phyloP scores from a whole-genome alignment of 2,797 vertebrate species.

The Falco biarmicus region DNA sequence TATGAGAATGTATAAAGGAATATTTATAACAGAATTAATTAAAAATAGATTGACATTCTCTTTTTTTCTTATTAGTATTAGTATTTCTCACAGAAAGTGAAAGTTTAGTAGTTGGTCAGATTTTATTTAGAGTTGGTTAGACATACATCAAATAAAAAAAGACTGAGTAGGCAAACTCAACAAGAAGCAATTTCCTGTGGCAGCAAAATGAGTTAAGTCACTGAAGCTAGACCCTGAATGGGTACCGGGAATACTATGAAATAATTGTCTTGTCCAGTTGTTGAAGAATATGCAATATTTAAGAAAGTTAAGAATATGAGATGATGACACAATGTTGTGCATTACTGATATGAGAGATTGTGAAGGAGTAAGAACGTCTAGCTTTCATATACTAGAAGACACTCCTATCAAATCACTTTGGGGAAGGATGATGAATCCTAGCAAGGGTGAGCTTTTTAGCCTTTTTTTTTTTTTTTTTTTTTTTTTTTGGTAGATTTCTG shows the following conservation, averaged over 20 bases:
- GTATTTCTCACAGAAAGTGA: not conserved
- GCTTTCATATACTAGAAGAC: accelerated
- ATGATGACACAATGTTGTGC: not conserved
- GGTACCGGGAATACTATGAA: not conserved
- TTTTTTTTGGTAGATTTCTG: not conserved
- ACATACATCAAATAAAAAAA: not conserved
- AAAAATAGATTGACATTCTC: not conserved
- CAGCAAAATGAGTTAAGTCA: not conserved
- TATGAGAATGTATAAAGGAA: not conserved
- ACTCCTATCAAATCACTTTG: not conserved
- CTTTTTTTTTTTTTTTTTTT: too few relatives aligned
- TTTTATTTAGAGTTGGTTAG: not conserved
- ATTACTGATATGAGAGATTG: not conserved
- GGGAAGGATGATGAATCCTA: not conserved
- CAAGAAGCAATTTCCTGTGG: not conserved
- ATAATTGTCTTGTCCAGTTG: not conserved
- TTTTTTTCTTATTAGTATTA: not conserved
- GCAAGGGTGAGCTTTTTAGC: not conserved
- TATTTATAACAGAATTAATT: not conserved
- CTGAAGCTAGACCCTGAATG: not conserved
- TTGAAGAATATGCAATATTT: not conserved
- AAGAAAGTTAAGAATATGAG: not conserved
- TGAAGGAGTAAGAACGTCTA: not conserved
- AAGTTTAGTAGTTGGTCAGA: not conserved
- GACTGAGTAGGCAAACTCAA: not conserved